Percentiles rank a stretch among this genome's conserved stretches.
phyloP scores from a whole-genome alignment of 2,888 invertebrate species.

The Lycia hirtaria region DNA sequence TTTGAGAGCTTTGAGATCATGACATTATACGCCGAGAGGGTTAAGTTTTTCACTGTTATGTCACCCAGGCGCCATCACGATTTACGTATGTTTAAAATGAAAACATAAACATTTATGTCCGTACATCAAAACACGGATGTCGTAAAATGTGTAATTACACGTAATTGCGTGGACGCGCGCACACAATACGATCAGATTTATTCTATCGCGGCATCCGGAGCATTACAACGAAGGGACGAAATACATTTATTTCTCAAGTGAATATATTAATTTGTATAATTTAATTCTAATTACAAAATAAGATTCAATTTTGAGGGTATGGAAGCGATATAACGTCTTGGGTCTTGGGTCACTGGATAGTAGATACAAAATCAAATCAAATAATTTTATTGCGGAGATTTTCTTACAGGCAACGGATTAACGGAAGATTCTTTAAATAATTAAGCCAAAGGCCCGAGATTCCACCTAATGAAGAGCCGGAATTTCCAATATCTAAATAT shows the following conservation, averaged over 20 bases:
- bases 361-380: too few relatives aligned
- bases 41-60: not conserved
- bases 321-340: not conserved
- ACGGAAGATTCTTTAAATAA: too few relatives aligned
- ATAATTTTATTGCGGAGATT: too few relatives aligned
- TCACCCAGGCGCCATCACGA: slow-evolving; percentile 9
- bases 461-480: too few relatives aligned
- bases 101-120: slow-evolving; percentile 23
- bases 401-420: too few relatives aligned
- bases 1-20: too few relatives aligned
- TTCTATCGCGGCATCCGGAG: slow-evolving; percentile 20
- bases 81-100: slow-evolving; percentile 17
- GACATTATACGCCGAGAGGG: too few relatives aligned
- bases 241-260: slow-evolving; percentile 18
- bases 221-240: slow-evolving; percentile 11
- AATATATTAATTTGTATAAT: slow-evolving; percentile 7
- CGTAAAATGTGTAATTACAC: slow-evolving; percentile 20
- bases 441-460: too few relatives aligned
- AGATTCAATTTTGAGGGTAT: not conserved
- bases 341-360: not conserved
- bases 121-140: slow-evolving; percentile 24
- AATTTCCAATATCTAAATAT: too few relatives aligned
- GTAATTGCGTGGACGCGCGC: slow-evolving; percentile 24
- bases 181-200: slow-evolving; percentile 17
- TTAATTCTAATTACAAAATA: slow-evolving; percentile 2